A percentile compares a stretch with the other conserved stretches of the same genome.
phyloP scores from a whole-genome alignment of 2,113 vertebrate species.

The Petrocephalus microphthalmus region DNA sequence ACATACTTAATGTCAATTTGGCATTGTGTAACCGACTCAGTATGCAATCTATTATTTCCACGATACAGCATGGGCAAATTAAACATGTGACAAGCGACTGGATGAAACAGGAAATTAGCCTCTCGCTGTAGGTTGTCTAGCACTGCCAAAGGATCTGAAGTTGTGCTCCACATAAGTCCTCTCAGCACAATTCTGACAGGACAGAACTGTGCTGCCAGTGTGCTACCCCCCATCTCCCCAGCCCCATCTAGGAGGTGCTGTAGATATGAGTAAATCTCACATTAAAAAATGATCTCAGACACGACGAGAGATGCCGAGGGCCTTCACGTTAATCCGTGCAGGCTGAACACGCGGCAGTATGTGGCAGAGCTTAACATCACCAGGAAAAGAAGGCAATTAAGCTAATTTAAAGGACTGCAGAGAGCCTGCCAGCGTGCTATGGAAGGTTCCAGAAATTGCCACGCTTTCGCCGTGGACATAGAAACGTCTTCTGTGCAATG shows the following conservation, averaged over 20 bases:
- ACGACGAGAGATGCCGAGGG: background rate
- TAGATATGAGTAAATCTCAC: background rate
- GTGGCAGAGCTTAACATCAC: conserved; percentile 31
- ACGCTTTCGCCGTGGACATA: conserved; percentile 11
- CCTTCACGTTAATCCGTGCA: conserved; percentile 34
- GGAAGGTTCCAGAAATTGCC: conserved; percentile 34
- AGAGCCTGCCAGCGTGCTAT: conserved; percentile 36
- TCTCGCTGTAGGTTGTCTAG: background rate
- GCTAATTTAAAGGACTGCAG: conserved; percentile 39
- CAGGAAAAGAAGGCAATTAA: conserved; percentile 46
- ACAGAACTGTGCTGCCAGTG: background rate
- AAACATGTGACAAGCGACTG: background rate
- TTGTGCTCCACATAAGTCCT: background rate
- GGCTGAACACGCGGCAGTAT: conserved; percentile 25
- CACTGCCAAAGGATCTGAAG: background rate
- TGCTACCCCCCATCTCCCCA: background rate
- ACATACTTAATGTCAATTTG: background rate
- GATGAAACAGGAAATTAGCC: background rate
- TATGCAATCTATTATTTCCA: background rate
- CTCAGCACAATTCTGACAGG: background rate
- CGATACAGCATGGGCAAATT: background rate
- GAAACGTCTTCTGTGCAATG: background rate
- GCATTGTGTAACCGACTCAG: background rate
- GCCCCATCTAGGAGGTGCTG: background rate
- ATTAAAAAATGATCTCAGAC: background rate